Evolutionary conservation across 92 coral and sea anemone species (phyloP), one percentile per base, ranked within the genome.

Genomic region (Palythoa caribaeorum): DNA sequence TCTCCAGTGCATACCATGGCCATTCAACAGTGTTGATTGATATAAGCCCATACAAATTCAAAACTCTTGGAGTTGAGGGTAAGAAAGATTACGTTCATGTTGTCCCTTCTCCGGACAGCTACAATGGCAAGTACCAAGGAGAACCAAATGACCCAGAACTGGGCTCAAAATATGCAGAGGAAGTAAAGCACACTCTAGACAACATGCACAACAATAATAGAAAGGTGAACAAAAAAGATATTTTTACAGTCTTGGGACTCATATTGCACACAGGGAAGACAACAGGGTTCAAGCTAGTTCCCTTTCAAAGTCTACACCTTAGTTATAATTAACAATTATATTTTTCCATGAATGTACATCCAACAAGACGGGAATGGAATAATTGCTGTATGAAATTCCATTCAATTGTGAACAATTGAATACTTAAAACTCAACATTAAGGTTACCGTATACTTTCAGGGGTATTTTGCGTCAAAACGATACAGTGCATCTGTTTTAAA

Each of bases 1-100:
- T 38, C 38, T 48, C n/a, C 55, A 97, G 99, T 85, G 99, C 99
- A 21, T 97, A 97, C 90, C 99, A 97, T 87, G 99, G 99, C 44
- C 99, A 97, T 89, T 91, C 98, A 9, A 76, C 94, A n/a, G 86
- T 93, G 1, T 83, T 97, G 53, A 95, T 95, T 87, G 99, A 95
- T 59, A 69, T 92, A 89, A 95, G 98, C 15, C 93, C 98, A n/a
- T 97, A 95, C 93, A 97, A 97, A 80, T 93, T 57, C 80, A 94
- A 87, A 52, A 88, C 93, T 76, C 90, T 86, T 39, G 95, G 95
- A 71, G 90, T 76, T 39, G 92, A 89, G 80, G 98, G 99, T 0
- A 93, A 97, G 90, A 97, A 94, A 36, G 94, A 94, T 50, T 93
- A 83, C 50, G 89, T 97, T 62, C 99, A 97, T 78, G 94, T 94